A percentile compares a stretch with the other conserved stretches of the same genome.
phyloP scores from a whole-genome alignment of 2,888 invertebrate genomes.

The Pyrgus malvae region DNA sequence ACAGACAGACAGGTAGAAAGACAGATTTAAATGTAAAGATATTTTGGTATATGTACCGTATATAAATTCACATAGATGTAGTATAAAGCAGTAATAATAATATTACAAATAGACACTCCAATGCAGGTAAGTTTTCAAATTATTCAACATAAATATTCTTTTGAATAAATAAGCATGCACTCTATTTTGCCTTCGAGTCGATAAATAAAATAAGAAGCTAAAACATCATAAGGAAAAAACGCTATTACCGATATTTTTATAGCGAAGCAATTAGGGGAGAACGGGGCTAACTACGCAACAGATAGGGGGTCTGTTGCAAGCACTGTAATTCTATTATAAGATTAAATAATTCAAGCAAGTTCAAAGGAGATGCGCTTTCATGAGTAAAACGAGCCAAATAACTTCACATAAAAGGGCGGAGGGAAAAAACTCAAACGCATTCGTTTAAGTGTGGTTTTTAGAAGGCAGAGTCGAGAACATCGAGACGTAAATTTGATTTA shows the following conservation, averaged over 20 bases:
- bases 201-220: background rate
- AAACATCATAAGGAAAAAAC: slow-evolving; percentile 3
- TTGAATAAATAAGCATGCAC: slow-evolving; percentile 2
- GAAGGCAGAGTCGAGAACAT: slow-evolving; percentile 25
- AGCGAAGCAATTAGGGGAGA: slow-evolving; percentile 65
- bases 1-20: too few species aligned
- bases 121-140: background rate
- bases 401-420: slow-evolving; percentile 54
- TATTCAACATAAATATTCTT: background rate
- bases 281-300: slow-evolving; percentile 52
- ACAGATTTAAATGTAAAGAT: too few species aligned
- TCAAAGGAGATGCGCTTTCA: slow-evolving; percentile 78
- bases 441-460: slow-evolving; percentile 47
- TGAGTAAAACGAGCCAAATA: slow-evolving; percentile 74
- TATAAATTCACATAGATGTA: too few species aligned
- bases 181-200: background rate
- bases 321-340: slow-evolving; percentile 77
- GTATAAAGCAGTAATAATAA: too few species aligned
- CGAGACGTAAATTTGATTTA: slow-evolving; percentile 32
- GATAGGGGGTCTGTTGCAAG: slow-evolving; percentile 62
- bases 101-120: background rate
- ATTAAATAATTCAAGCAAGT: slow-evolving; percentile 77
- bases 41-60: too few species aligned
- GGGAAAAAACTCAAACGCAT: slow-evolving; percentile 58
- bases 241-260: slow-evolving; percentile 50